Evolutionary conservation across 2,113 vertebrate species (phyloP), one percentile per base, ranked within the genome.

Genomic region (Hypanus sabinus): DNA sequence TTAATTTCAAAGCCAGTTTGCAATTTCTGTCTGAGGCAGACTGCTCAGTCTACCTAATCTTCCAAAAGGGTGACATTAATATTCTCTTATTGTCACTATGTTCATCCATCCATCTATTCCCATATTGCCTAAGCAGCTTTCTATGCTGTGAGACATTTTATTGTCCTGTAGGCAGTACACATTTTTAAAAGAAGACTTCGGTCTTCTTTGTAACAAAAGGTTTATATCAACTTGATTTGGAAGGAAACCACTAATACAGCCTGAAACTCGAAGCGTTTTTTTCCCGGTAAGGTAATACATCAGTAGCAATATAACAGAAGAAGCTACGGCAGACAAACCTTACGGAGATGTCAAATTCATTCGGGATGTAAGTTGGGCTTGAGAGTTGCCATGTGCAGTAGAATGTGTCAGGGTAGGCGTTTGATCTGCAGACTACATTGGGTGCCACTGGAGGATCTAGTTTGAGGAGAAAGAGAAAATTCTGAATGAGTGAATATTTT

Each of bases 341-440:
- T 91, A 99, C 98, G 0, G 98, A 97, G 95, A 99, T 98, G 94
- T 99, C 98, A 95, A 98, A 99, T 75, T 94, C 95, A 0, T 98
- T 99, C 94, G 98, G 98, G 95, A 99, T 98, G 96, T 97, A 98
- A 3, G 98, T 98, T 0, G 98, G 96, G 92, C 96, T 96, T 46
- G 96, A 96, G 94, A 98, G 97, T 94, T 99, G 98, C 99, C 99
- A 99, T 96, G 97, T 99, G 97, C 99, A 99, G 97, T 99, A 99
- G 97, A 99, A 99, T 94, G 98, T 98, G 94, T 98, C 98, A 0
- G 99, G 98, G 94, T 99, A 99, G 85, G 98, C 98, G 97, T 99
- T 99, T 96, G 99, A 99, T 36, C 98, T 97, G 95, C 98, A 99
- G 95, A 97, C 98, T 96, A 99, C 96, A 73, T 96, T 95, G 0